A percentile compares a stretch with the other conserved stretches of the same genome.
These are phyloP conservation scores for Drosophila picticornis DNA, from an alignment of 2,888 invertebrate species.

Conservation along the genomic window DNA sequence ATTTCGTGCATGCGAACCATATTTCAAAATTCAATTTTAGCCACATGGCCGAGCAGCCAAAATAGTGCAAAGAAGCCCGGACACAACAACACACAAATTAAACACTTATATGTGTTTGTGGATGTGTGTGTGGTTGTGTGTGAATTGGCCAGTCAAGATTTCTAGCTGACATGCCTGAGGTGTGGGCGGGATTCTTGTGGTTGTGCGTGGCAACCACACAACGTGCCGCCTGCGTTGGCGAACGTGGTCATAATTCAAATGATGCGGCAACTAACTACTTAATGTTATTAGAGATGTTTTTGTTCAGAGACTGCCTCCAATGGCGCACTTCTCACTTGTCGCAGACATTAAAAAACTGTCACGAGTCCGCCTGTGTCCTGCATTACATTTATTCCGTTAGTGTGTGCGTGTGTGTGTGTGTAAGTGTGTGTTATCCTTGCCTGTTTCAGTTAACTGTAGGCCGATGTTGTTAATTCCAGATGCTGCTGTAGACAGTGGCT, in stretches of 20 bases:
- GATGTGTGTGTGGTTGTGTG: slow-evolving; percentile 8
- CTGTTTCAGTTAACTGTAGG: slow-evolving; percentile 57
- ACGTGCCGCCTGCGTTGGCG: slow-evolving; percentile 62
- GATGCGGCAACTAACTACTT: slow-evolving; percentile 75
- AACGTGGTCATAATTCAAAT: slow-evolving; percentile 78
- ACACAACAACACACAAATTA: slow-evolving; percentile 46
- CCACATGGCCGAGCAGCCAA: slow-evolving; percentile 47
- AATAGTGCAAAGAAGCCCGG: slow-evolving; percentile 54
- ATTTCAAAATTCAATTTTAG: slow-evolving; percentile 70
- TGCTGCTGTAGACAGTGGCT: slow-evolving; percentile 28
- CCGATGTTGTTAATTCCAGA: slow-evolving; percentile 73
- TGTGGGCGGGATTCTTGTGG: slow-evolving; percentile 3
- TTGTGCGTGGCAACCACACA: slow-evolving; percentile 27
- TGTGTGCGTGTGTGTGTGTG: slow-evolving; percentile 11
- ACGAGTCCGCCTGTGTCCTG: slow-evolving; percentile 25
- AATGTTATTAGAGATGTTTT: slow-evolving; percentile 75
- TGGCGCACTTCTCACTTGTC: slow-evolving; percentile 26
- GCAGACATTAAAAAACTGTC: slow-evolving; percentile 41
- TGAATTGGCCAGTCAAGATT: slow-evolving; percentile 8
- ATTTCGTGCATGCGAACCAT: slow-evolving; percentile 64
- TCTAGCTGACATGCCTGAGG: slow-evolving; percentile 9
- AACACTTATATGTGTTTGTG: slow-evolving; percentile 20
- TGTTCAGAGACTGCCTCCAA: slow-evolving; percentile 38
- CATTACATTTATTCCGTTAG: neutral
- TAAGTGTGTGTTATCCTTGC: slow-evolving; percentile 18